These are phyloP conservation scores for Agrotis puta DNA, from an alignment of 2,888 invertebrate species.

Conservation along the genomic window DNA sequence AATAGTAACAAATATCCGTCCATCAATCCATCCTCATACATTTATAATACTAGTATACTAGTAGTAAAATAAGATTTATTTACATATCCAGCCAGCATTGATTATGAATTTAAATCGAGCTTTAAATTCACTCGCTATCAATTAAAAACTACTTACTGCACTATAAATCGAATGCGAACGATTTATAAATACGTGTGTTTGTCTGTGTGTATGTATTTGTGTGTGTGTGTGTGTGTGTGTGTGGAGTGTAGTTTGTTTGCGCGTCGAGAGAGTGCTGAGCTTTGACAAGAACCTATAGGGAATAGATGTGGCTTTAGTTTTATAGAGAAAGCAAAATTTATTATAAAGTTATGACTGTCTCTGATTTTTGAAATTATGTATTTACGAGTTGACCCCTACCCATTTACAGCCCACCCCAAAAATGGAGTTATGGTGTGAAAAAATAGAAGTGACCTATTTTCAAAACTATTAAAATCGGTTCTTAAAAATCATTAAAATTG, in stretches of 20 bases:
- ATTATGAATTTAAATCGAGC: conserved; percentile 39
- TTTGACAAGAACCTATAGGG: conserved; percentile 18
- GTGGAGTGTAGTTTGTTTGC: conserved; percentile 60
- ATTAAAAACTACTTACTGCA: conserved; percentile 47
- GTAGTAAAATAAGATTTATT: too few species aligned
- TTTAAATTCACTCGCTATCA: conserved; percentile 41
- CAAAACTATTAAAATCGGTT: too few species aligned
- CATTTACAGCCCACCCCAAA: too few species aligned
- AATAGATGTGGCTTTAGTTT: conserved; percentile 43
- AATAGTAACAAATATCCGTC: too few species aligned
- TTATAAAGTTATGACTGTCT: neutral
- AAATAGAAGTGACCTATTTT: too few species aligned
- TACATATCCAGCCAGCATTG: conserved; percentile 2
- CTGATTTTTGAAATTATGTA: neutral
- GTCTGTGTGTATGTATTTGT: neutral
- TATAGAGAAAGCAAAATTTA: neutral
- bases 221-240: conserved; percentile 1
- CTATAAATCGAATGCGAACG: conserved; percentile 33
- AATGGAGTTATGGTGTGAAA: too few species aligned
- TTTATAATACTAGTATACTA: too few species aligned
- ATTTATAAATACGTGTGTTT: conserved; percentile 42
- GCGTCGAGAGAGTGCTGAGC: conserved; percentile 44
- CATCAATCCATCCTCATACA: too few species aligned
- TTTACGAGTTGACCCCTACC: too few species aligned
- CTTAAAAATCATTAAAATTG: too few species aligned